Evolutionary conservation across 2,888 invertebrate species (phyloP), one percentile per base, ranked within the genome.

Genomic region (Stenodema calcarata): DNA sequence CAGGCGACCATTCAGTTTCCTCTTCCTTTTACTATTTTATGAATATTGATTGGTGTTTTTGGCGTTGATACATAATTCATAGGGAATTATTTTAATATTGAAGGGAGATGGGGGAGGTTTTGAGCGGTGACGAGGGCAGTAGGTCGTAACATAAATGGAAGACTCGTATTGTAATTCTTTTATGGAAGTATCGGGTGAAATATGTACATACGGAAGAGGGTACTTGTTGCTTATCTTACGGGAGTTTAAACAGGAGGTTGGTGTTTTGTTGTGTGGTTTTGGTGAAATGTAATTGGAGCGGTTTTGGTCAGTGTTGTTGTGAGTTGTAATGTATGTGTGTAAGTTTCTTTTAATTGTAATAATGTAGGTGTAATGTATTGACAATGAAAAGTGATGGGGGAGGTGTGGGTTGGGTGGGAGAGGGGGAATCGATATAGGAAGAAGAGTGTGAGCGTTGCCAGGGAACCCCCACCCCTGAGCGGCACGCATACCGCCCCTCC

Each of bases 351-450:
- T 89, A 89, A 89, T 88, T 88, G 89, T 82, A 88, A 89, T 88
- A 89, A 88, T 89, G 87, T 89, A 88, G 88, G 87, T 86, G 89
- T 89, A 89, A 89, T 89, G 89, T 89, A 89, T 87, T 88, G 89
- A 88, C 88, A 88, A 87, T 81, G 84, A 84, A 78, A 44, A 78
- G 41, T 78, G 27, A 42, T 42, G 78, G 27, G 85, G 76, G 85
- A 81, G 82, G 42, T 81, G 83, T 87, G 62, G 82, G 50, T 81
- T 80, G 87, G 62, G 82, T 9, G 82, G 62, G 69, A 41, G 35
- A 27, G 86, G 7, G 78, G 54, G 87, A 80, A 85, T 88, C 87
- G 86, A 88, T 88, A 84, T 35, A 73, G 73, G 50, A 35, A 73
- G 86, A 73, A 35, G 35, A 42, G 82, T 54, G 44, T 44, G 87